Conservation (phyloP, 2,797 vertebrate species). For the Steatocranus sp. region DNA sequence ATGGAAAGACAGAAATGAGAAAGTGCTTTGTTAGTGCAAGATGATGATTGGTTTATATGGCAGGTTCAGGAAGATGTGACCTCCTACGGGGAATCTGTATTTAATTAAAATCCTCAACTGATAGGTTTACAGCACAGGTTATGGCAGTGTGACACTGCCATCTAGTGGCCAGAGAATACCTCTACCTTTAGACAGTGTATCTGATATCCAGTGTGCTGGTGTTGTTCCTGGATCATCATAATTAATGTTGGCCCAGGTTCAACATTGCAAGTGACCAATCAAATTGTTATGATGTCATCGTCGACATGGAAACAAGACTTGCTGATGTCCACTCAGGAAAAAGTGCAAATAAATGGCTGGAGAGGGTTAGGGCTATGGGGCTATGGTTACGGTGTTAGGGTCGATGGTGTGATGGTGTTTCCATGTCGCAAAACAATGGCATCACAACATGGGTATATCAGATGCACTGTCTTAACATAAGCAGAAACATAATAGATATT, state of each 20-base stretch:
- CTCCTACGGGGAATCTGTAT: not conserved
- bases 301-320: not conserved
- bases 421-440: not conserved
- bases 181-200: not conserved
- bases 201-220: not conserved
- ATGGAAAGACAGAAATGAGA: not conserved
- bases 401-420: not conserved
- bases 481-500: not conserved
- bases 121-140: not conserved
- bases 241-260: not conserved
- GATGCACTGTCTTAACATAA: not conserved
- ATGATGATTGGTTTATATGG: not conserved
- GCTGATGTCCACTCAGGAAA: not conserved
- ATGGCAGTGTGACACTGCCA: not conserved
- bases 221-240: not conserved
- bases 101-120: not conserved
- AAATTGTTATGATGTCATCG: not conserved
- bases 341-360: not conserved
- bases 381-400: not conserved
- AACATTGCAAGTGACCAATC: not conserved
- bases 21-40: not conserved
- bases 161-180: conserved; percentile 36
- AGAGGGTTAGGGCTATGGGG: not conserved
- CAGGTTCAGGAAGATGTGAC: not conserved
- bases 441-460: not conserved